Evolutionary conservation across 2,797 vertebrate genomes (phyloP).

Genomic region (Bovichtus diacanthus): DNA sequence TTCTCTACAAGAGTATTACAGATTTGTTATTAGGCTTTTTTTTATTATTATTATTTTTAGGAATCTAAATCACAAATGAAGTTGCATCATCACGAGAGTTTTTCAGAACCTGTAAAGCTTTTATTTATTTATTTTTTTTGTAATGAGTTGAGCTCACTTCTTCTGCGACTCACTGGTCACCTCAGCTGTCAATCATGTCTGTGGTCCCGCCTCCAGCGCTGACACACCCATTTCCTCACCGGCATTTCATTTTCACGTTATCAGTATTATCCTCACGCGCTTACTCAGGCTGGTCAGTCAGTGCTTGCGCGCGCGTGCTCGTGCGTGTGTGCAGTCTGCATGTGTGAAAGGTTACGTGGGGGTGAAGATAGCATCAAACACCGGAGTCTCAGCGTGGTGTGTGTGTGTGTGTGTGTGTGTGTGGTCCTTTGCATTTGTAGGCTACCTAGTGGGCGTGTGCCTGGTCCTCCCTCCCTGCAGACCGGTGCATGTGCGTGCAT

Average conservation of each 20-base stretch:
- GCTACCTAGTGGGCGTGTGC: constrained; percentile 68
- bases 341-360: constrained; percentile 52
- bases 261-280: constrained; percentile 35
- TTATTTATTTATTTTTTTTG: too few species aligned
- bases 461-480: constrained; percentile 51
- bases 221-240: constrained; percentile 70
- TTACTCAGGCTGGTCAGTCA: background rate
- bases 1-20: too few species aligned
- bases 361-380: constrained; percentile 56
- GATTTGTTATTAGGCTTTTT: too few species aligned
- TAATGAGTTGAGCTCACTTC: background rate
- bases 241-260: constrained; percentile 40
- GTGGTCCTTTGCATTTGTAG: constrained; percentile 35
- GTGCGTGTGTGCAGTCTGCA: background rate
- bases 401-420: constrained; percentile 2
- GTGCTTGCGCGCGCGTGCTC: constrained; percentile 14
- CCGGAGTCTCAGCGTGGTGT: constrained; percentile 9
- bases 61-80: too few species aligned
- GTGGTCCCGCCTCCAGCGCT: constrained; percentile 46
- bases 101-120: too few species aligned
- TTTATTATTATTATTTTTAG: too few species aligned
- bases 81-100: too few species aligned
- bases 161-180: constrained; percentile 41
- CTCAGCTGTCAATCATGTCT: constrained; percentile 55
- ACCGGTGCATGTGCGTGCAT: constrained; percentile 43